Percentiles rank a stretch among this genome's conserved stretches.
phyloP scores from a whole-genome alignment of 2,113 vertebrate genomes.

The Takifugu flavidus region DNA sequence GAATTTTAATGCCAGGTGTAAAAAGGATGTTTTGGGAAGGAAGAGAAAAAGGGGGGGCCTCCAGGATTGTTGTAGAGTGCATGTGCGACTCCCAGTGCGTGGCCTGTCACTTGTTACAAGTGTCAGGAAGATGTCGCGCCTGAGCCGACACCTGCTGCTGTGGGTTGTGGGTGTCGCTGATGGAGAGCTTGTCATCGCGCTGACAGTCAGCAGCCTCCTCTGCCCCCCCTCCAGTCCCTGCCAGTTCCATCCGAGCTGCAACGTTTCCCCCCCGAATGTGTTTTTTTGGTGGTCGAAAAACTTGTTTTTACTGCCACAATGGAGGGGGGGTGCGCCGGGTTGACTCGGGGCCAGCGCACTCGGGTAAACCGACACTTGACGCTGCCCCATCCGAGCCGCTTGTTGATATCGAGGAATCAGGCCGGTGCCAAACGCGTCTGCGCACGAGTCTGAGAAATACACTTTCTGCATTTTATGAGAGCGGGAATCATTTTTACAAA shows the following conservation, averaged over 20 bases:
- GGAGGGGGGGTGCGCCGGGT: too few relatives aligned
- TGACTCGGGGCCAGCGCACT: too few relatives aligned
- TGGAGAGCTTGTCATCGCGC: conserved; percentile 8
- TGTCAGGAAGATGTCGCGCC: conserved; percentile 48
- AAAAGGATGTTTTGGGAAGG: too few relatives aligned
- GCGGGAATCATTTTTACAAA: conserved; percentile 18
- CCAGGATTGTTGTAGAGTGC: too few relatives aligned
- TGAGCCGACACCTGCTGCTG: conserved; percentile 42
- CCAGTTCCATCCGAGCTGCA: not conserved
- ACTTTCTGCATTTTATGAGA: not conserved
- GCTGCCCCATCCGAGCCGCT: conserved; percentile 29
- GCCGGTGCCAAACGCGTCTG: not conserved
- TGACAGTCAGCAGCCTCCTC: conserved; percentile 13
- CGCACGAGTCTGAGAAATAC: conserved; percentile 7
- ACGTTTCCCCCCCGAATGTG: too few relatives aligned
- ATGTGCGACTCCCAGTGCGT: conserved; percentile 8
- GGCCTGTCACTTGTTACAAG: conserved; percentile 47
- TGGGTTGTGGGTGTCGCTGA: conserved; percentile 3
- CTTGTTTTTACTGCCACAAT: too few relatives aligned
- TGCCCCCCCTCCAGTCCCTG: not conserved
- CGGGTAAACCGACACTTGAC: conserved; percentile 48
- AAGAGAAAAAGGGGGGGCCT: too few relatives aligned
- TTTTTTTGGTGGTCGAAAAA: too few relatives aligned
- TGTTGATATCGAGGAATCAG: conserved; percentile 39
- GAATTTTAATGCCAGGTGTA: too few relatives aligned